These are phyloP conservation scores for Epinephelus malabaricus DNA, from an alignment of 2,797 vertebrate species.

Conservation along the genomic window DNA sequence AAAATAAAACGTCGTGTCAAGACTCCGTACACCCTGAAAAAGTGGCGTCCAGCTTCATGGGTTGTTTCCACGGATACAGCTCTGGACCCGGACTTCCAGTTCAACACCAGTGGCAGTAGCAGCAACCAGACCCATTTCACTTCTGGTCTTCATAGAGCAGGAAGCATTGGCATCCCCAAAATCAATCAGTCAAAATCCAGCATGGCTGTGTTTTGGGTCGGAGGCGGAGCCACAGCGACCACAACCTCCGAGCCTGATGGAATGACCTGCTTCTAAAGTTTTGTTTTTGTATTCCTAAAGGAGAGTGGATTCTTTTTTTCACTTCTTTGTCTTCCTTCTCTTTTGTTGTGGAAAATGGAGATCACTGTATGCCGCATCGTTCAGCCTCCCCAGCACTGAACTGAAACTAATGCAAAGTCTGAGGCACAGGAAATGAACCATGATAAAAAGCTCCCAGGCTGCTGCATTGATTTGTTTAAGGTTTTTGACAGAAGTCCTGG, in stretches of 20 bases:
- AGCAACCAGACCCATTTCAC: conserved; percentile 27
- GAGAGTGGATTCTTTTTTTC: background rate
- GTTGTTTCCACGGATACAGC: conserved; percentile 89
- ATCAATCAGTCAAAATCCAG: conserved; percentile 88
- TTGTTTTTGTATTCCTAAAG: background rate
- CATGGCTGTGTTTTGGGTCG: conserved; percentile 91
- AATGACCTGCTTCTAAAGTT: conserved; percentile 91
- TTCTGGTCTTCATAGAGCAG: conserved; percentile 49
- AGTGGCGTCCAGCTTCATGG: conserved; percentile 95
- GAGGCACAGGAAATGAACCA: background rate
- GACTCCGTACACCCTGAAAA: conserved; percentile 95
- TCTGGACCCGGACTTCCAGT: conserved; percentile 86
- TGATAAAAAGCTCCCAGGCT: background rate
- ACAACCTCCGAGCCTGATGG: conserved; percentile 88
- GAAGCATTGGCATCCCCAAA: conserved; percentile 72
- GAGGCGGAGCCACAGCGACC: conserved; percentile 89
- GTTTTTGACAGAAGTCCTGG: background rate
- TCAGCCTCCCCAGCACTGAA: background rate
- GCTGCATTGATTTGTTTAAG: too few relatives aligned
- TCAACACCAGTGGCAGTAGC: conserved; percentile 75
- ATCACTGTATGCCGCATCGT: background rate
- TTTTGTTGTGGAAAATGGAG: conserved; percentile 14
- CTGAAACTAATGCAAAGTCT: background rate
- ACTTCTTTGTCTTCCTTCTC: conserved; percentile 46
- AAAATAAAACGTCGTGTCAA: conserved; percentile 97